Base-by-base conservation (phyloP, 2,888 invertebrate species). In the Napeogenes inachia region DNA sequence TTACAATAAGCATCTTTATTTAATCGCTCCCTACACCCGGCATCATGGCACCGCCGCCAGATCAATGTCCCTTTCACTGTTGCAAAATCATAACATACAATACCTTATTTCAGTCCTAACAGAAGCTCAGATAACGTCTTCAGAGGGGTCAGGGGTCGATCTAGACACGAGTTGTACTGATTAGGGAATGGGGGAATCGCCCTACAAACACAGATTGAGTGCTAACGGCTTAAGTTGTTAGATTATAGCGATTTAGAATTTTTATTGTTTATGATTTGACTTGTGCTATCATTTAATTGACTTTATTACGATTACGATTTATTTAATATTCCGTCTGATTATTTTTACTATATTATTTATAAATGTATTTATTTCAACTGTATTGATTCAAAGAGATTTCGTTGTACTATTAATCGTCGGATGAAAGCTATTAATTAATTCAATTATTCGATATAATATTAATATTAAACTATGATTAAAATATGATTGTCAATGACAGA, bases 101-200 rank as follows among this genome's bases (percentile, higher is more conserved):
- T 30, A 12, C 30, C 50, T 50, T 50, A 50, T 50, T 50, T 50
- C 30, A 50, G 21, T 8, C 8, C 30, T 30, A 30, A 30, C 50
- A 30, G 50, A 30, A 8, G 30, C 30, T 30, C 10, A 50, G 50
- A 50, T 50, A 50, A 50, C 50, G 50, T 50, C 50, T 30, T 50
- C 50, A 13, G 50, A 50, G 50, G 30, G 50, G 30, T 21, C 50
- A 50, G 50, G 30, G 50, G 50, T 50, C 30, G 50, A 30, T 12
- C 50, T 50, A 30, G 50, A 50, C 50, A 30, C 50, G 30, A 50
- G 50, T 30, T 50, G 50, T 50, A 50, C 50, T 50, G 50, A 50
- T 50, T 50, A 50, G 50, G 50, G 50, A 50, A 50, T 30, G 50
- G 50, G 50, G 30, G 50, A 50, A 50, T 50, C 50, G 50, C 50